Percentiles rank a stretch among this genome's conserved stretches.
These are phyloP conservation scores for Drosophila lacertosa DNA, from an alignment of 1,140 invertebrate species.

Conservation along the genomic window DNA sequence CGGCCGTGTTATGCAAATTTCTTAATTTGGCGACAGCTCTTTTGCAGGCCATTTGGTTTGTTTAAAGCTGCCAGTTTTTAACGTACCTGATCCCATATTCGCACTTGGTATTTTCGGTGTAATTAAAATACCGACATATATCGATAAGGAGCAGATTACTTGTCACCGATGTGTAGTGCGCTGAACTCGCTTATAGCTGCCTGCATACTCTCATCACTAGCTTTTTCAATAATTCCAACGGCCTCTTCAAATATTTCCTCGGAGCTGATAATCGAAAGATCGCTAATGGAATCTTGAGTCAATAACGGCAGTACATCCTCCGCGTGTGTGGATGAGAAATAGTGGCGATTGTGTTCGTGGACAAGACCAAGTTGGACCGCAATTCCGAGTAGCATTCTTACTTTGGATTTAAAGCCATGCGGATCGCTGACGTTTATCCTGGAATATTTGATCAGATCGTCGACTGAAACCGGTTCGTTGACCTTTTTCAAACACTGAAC, in stretches of 20 bases:
- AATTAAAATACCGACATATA: background rate
- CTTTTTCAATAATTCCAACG: background rate
- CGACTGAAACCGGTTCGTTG: slow-evolving; percentile 15
- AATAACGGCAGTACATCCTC: slow-evolving; percentile 9
- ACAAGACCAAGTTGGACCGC: slow-evolving; percentile 19
- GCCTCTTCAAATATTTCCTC: background rate
- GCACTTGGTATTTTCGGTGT: no score
- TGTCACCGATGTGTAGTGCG: background rate
- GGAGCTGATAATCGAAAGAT: background rate
- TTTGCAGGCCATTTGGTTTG: background rate
- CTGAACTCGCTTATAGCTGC: background rate
- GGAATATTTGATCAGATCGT: background rate
- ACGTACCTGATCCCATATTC: no score
- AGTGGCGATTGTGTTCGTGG: slow-evolving; percentile 20
- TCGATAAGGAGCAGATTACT: background rate
- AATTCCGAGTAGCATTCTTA: background rate
- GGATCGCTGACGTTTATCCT: background rate
- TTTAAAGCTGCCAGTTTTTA: background rate
- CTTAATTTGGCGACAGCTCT: no score
- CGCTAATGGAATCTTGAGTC: background rate
- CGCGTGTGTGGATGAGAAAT: slow-evolving; percentile 8
- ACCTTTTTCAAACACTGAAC: slow-evolving; percentile 2
- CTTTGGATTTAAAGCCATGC: background rate
- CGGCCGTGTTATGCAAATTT: slow-evolving; percentile 1
- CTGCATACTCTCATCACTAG: background rate